A percentile compares a stretch with the other conserved stretches of the same genome.
These are phyloP conservation scores for Camponotus fellah DNA, from an alignment of 2,888 invertebrate genomes.

Conservation along the genomic window DNA sequence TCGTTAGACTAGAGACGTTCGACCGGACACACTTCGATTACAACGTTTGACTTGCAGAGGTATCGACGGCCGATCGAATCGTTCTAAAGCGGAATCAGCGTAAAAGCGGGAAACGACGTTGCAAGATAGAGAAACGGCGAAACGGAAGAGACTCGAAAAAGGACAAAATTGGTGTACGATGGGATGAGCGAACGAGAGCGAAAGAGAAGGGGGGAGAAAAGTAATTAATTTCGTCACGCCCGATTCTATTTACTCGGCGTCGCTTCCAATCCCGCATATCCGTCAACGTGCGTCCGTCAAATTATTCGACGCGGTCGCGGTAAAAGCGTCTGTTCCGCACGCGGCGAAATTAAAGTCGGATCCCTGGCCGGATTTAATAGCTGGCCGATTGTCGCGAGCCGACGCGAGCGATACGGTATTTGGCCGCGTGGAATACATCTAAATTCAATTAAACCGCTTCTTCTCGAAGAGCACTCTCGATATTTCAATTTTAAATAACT, in stretches of 20 bases:
- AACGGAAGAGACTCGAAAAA: background rate
- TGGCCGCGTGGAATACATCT: slow-evolving; percentile 50
- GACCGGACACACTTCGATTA: slow-evolving; percentile 44
- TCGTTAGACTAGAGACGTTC: slow-evolving; percentile 8
- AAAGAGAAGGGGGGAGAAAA: slow-evolving; percentile 60
- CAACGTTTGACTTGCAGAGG: slow-evolving; percentile 53
- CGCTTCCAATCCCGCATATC: slow-evolving; percentile 65
- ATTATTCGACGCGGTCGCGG: slow-evolving; percentile 70
- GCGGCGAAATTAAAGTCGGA: slow-evolving; percentile 68
- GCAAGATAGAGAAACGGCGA: slow-evolving; percentile 41
- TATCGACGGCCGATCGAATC: slow-evolving; percentile 29
- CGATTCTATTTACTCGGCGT: slow-evolving; percentile 75
- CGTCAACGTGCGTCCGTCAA: slow-evolving; percentile 69
- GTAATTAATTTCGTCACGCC: slow-evolving; percentile 78
- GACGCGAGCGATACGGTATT: slow-evolving; percentile 48
- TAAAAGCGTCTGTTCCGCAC: slow-evolving; percentile 59
- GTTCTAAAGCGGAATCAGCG: slow-evolving; percentile 34
- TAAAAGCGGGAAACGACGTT: slow-evolving; percentile 32
- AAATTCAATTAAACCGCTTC: slow-evolving; percentile 60
- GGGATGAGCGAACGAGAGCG: background rate
- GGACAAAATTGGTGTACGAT: background rate
- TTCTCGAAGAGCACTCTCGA: slow-evolving; percentile 51
- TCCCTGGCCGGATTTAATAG: slow-evolving; percentile 65
- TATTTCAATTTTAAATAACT: slow-evolving; percentile 58
- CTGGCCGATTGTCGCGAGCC: slow-evolving; percentile 64